Conservation (phyloP, 2,888 invertebrate genomes). For the Leucoma salicis region DNA sequence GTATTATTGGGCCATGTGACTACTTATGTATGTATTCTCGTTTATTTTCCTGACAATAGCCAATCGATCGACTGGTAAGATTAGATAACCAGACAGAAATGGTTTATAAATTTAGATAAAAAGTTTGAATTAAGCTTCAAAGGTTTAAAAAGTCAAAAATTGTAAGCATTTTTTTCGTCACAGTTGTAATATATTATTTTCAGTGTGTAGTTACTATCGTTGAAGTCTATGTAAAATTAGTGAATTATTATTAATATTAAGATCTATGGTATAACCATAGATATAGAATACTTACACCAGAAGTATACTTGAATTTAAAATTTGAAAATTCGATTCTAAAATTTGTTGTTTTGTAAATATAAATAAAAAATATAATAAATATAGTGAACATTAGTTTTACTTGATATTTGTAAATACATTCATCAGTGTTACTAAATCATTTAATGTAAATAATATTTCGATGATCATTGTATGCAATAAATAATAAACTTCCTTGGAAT, state of each 20-base stretch:
- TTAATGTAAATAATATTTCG: constrained; percentile 76
- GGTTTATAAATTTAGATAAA: too few relatives aligned
- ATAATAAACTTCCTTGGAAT: constrained; percentile 71
- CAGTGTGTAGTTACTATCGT: constrained; percentile 5
- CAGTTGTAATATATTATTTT: neutral
- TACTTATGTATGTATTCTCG: too few relatives aligned
- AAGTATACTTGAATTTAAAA: constrained; percentile 40
- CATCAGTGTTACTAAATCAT: constrained; percentile 70
- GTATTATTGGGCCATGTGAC: too few relatives aligned
- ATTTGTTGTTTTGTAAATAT: constrained; percentile 69
- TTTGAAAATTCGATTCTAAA: constrained; percentile 36
- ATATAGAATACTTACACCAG: constrained; percentile 32
- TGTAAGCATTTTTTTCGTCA: too few relatives aligned
- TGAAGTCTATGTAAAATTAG: constrained; percentile 9
- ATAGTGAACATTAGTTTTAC: constrained; percentile 44
- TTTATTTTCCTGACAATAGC: too few relatives aligned
- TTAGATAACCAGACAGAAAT: too few relatives aligned
- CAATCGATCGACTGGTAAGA: too few relatives aligned
- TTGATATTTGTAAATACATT: constrained; percentile 67
- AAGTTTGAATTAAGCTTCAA: too few relatives aligned
- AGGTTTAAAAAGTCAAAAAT: too few relatives aligned
- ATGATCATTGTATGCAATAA: constrained; percentile 79
- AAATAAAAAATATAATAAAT: constrained; percentile 35
- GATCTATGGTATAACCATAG: constrained; percentile 41
- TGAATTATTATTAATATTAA: constrained; percentile 16